Base-by-base conservation (phyloP, 2,888 invertebrate species). In the Argyresthia goedartella region DNA sequence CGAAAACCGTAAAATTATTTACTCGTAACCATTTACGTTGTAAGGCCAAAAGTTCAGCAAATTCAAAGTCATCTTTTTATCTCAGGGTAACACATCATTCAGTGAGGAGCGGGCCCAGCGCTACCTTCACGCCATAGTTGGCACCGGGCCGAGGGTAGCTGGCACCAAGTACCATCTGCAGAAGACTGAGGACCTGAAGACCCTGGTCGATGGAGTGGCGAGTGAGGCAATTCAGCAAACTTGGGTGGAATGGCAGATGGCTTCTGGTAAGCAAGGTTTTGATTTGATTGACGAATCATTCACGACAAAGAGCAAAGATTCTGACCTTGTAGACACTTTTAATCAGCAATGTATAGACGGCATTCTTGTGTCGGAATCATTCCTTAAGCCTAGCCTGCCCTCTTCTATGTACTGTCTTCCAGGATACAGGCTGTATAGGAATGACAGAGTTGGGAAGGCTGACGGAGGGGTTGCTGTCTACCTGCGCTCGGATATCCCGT, bases 71-170 rank as follows among this genome's bases (percentile, higher is more conserved):
- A n/a, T n/a, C n/a, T 25, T 6, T 25, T 25, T 25, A 25, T 25
- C 6, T 4, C 43, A 54, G 52, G 55, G 55, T 4, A 16, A 10
- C 11, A 44, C 50, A 35, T 1, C 13, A 1, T 51, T 53, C 46
- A 55, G 55, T 15, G 55, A 55, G 45, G 55, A 55, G 14, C 45
- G 55, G 10, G 44, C 53, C 1, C 51, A 49, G 53, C 34, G 6
- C 2, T 43, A 53, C 44, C 49, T 55, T 1, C 36, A 35, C 11
- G 42, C 36, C 1, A 51, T 55, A 10, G 53, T 55, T 7, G 55
- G 55, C 10, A 34, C 9, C 9, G 53, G 55, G 8, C 55, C 55
- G 1, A 13, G 53, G 14, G 55, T 55, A 2, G 49, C 53, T 11
- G 55, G 55, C 15, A 51, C 47, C 33, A 43, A 34, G 39, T 53